Base-by-base conservation (phyloP, 2,888 invertebrate genomes). In the Acleris cristana region DNA sequence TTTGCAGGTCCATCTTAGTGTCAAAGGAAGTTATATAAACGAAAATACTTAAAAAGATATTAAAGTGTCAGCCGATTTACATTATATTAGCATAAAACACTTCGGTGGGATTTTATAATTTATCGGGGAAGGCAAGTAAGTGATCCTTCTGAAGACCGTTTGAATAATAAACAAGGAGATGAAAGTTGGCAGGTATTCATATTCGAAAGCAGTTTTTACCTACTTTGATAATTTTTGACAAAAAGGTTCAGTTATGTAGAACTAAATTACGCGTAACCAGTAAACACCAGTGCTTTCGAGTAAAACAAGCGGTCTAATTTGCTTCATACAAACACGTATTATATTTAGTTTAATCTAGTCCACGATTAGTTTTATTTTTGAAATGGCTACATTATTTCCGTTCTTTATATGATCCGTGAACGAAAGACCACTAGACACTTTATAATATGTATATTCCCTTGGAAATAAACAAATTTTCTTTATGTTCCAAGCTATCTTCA, bases 31-130 rank as follows among this genome's bases (percentile, higher is more conserved):
- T 16, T 40, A 18, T 60, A 18, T 51, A 19, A 55, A 51, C 30
- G 65, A 61, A 65, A 65, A 66, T 69, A 69, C 63, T 64, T 55
- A 56, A 51, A 60, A 65, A 71, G 65, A 71, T 69, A 72, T 73
- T 71, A 73, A 76, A 80, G 75, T 79, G 77, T 77, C 76, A 75
- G 72, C 67, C 72, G 75, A 85, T 86, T 85, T 85, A 78, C 83
- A 84, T 85, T 79, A 77, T 79, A 83, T 85, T 80, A 82, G 78
- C 83, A 78, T 76, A 78, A 79, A 80, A 74, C 77, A 75, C 73
- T 78, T 71, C 70, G 74, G 73, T 71, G 71, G 75, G 79, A 84
- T 85, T 85, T 83, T 83, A 85, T 82, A 85, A 85, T 85, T 83
- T 83, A 84, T 84, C 80, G 81, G 81, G 81, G 80, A 77, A 79